Evolutionary conservation across 2,888 invertebrate species (phyloP), one percentile per base, ranked within the genome.

Genomic region (Amiota communis): DNA sequence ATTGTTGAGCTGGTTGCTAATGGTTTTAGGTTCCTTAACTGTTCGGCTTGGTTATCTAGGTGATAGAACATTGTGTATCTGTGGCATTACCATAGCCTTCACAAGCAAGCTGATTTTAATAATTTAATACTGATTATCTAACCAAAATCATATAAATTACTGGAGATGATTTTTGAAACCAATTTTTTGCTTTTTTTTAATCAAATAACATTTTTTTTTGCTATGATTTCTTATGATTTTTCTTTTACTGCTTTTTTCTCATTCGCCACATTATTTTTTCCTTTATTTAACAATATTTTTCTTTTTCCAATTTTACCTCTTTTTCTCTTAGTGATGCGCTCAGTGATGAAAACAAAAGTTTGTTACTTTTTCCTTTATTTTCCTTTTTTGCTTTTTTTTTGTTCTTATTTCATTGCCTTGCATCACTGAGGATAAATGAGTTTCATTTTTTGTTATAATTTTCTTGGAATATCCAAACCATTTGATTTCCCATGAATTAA

Each of bases 141-240:
- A 36, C 6, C 6, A 51, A 48, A 67, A 76, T 77, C 79, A 77
- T 86, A 86, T 83, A 86, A 83, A 86, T 83, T 83, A 83, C 84
- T 83, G 78, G 80, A 86, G 83, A 86, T 86, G 80, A 81, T 78
- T 79, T 83, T 77, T 75, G 15, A 64, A 46, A 64, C 1, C n/a
- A 8, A 49, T 20, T 67, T 49, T 20, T 67, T 49, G 17, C 49
- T n/a, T 67, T 49, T 51, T 49, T 65, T 15, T 36, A 47, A 23
- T 36, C 36, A 36, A 36, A 2, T 36, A 6, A 36, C 2, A 36
- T 36, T 36, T 59, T 59, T 4, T n/a, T 59, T 61, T 61, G 23
- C 12, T 23, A 23, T 23, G 0, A 4, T 2, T 53, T 53, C 36
- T 36, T 8, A 20, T 17, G 17, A 15, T 13, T 47, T 64, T 15